Evolutionary conservation across 2,888 invertebrate species (phyloP).

Genomic region (Cryptocephalus moraei): DNA sequence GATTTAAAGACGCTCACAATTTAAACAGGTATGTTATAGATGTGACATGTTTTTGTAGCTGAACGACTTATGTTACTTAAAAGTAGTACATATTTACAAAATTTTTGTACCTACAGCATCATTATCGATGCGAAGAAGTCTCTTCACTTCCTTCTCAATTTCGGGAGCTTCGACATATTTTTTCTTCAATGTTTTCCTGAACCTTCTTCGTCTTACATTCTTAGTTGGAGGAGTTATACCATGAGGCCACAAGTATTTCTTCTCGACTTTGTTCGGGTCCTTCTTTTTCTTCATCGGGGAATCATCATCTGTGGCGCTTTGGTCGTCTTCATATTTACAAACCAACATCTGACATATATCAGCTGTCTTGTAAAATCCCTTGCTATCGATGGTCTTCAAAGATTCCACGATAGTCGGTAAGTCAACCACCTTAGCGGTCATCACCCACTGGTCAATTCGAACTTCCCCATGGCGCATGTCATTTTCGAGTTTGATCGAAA

Average conservation of each 20-base stretch:
- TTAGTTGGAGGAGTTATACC: slow-evolving; percentile 94
- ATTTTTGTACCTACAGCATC: slow-evolving; percentile 59
- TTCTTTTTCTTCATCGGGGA: slow-evolving; percentile 72
- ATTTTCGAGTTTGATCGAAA: slow-evolving; percentile 75
- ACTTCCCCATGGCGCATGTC: slow-evolving; percentile 86
- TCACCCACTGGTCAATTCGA: slow-evolving; percentile 76
- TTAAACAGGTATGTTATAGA: no score
- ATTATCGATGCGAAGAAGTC: slow-evolving; percentile 81
- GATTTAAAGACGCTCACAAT: no score
- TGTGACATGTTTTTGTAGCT: no score
- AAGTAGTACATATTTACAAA: no score
- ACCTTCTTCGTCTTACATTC: slow-evolving; percentile 85
- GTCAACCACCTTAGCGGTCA: slow-evolving; percentile 84
- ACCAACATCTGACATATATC: slow-evolving; percentile 90
- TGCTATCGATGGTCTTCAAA: slow-evolving; percentile 89
- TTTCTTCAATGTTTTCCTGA: slow-evolving; percentile 90
- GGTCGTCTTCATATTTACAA: slow-evolving; percentile 82
- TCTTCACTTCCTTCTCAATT: slow-evolving; percentile 95
- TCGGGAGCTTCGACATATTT: slow-evolving; percentile 96
- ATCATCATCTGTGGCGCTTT: slow-evolving; percentile 64
- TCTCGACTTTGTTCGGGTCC: slow-evolving; percentile 69
- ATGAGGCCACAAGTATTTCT: slow-evolving; percentile 90
- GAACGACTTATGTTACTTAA: no score
- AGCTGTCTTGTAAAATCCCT: slow-evolving; percentile 95
- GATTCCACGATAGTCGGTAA: slow-evolving; percentile 88